A percentile compares a stretch with the other conserved stretches of the same genome.
Conservation (phyloP, 1,140 invertebrate species). For the Phymastichus coffea region DNA sequence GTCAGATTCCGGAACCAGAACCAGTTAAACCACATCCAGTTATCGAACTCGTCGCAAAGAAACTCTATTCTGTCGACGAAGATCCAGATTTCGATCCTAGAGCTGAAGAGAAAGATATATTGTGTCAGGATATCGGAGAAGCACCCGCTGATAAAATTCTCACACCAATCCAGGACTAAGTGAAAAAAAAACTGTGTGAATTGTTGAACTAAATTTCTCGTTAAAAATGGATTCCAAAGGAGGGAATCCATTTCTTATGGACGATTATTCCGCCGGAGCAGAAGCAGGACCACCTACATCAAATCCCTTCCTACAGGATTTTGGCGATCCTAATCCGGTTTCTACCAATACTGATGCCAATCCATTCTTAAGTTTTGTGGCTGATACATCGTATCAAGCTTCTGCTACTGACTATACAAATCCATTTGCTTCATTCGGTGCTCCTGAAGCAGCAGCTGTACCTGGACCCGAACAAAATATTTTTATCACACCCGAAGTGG, state of each 20-base stretch:
- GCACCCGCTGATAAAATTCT: constrained; percentile 48
- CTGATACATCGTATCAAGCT: constrained; percentile 44
- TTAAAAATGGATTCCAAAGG: constrained; percentile 63
- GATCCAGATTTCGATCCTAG: constrained; percentile 49
- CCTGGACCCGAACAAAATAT: constrained; percentile 13
- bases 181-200: constrained; percentile 15
- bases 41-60: constrained; percentile 32
- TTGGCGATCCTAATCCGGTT: constrained; percentile 35
- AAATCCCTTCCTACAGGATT: constrained; percentile 74
- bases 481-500: constrained; percentile 31
- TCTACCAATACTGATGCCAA: constrained; percentile 48
- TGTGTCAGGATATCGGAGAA: constrained; percentile 43
- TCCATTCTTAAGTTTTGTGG: constrained; percentile 65
- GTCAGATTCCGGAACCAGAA: constrained; percentile 44
- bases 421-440: constrained; percentile 61
- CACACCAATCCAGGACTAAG: constrained; percentile 45
- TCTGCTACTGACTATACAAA: constrained; percentile 57
- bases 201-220: neutral
- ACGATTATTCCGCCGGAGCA: constrained; percentile 56
- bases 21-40: constrained; percentile 34
- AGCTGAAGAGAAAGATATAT: constrained; percentile 42
- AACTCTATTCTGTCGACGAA: constrained; percentile 32
- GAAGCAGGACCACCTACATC: constrained; percentile 52
- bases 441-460: constrained; percentile 33
- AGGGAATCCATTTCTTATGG: constrained; percentile 77